Evolutionary conservation across 2,797 vertebrate genomes (phyloP).

Genomic region (Hybognathus amarus): DNA sequence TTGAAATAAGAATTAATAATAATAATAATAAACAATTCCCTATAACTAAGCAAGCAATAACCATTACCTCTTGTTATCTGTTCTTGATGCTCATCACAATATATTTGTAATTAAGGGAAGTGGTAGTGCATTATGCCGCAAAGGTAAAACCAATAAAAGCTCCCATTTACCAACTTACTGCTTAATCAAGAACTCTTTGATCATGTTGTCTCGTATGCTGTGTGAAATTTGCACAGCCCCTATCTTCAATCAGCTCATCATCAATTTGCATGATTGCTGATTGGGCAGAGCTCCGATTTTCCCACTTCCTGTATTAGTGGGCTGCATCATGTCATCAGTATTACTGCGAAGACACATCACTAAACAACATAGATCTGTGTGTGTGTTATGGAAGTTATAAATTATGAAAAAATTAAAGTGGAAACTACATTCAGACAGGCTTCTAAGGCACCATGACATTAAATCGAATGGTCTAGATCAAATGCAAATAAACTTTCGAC

Average conservation of each 20-base stretch:
- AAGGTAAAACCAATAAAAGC: conserved; percentile 36
- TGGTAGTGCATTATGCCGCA: conserved; percentile 1
- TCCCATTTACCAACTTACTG: conserved; percentile 35
- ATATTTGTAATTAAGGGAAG: conserved; percentile 16
- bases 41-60: conserved; percentile 15
- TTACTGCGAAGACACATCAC: conserved; percentile 2
- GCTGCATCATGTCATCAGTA: conserved; percentile 37
- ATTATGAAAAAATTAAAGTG: background rate
- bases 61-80: conserved; percentile 8
- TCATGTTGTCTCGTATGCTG: conserved; percentile 38
- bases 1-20: background rate
- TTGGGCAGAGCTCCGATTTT: conserved; percentile 62
- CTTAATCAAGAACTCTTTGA: conserved; percentile 58
- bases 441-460: background rate
- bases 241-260: conserved; percentile 66
- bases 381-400: background rate
- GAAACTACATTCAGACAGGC: background rate
- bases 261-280: conserved; percentile 71
- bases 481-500: background rate
- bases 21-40: background rate
- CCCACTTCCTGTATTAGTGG: conserved; percentile 58
- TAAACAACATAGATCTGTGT: background rate
- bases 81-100: conserved; percentile 27
- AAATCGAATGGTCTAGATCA: background rate
- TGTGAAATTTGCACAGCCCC: conserved; percentile 44